Percentiles rank a stretch among this genome's conserved stretches.
phyloP scores from a whole-genome alignment of 2,888 invertebrate genomes.

The Erynnis tages region DNA sequence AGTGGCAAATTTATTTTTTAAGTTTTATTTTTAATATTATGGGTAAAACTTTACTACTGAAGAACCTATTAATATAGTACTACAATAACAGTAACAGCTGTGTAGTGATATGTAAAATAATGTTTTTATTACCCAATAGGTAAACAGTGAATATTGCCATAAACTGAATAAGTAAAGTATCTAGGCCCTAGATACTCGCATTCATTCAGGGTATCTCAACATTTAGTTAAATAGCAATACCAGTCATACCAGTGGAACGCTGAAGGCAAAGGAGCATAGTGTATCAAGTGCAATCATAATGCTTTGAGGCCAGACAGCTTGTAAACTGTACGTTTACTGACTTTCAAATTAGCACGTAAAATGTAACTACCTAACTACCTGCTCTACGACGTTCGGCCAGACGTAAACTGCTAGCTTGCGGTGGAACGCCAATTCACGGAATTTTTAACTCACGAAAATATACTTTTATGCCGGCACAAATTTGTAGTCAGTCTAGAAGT shows the following conservation, averaged over 20 bases:
- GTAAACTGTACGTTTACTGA: slow-evolving; percentile 32
- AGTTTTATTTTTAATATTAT: too few species aligned
- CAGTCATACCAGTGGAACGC: background rate
- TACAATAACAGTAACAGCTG: too few species aligned
- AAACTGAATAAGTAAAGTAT: too few species aligned
- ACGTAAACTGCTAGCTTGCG: slow-evolving; percentile 13
- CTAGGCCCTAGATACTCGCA: too few species aligned
- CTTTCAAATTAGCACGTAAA: slow-evolving; percentile 25
- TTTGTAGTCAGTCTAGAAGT: background rate
- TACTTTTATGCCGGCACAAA: background rate
- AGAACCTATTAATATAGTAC: too few species aligned
- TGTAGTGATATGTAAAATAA: too few species aligned
- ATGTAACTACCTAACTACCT: slow-evolving; percentile 7
- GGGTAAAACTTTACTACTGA: too few species aligned
- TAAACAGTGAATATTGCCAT: too few species aligned
- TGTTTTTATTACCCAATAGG: too few species aligned
- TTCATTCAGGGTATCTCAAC: too few species aligned
- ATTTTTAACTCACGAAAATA: slow-evolving; percentile 13
- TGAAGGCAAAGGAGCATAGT: background rate
- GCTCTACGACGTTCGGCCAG: background rate
- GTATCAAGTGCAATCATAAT: slow-evolving; percentile 8
- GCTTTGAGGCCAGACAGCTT: slow-evolving; percentile 48
- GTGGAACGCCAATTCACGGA: slow-evolving; percentile 9
- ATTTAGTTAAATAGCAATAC: too few species aligned
- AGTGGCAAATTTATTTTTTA: too few species aligned